phyloP scores from a whole-genome alignment of 2,888 invertebrate species.

The Rhaphigaster nebulosa region DNA sequence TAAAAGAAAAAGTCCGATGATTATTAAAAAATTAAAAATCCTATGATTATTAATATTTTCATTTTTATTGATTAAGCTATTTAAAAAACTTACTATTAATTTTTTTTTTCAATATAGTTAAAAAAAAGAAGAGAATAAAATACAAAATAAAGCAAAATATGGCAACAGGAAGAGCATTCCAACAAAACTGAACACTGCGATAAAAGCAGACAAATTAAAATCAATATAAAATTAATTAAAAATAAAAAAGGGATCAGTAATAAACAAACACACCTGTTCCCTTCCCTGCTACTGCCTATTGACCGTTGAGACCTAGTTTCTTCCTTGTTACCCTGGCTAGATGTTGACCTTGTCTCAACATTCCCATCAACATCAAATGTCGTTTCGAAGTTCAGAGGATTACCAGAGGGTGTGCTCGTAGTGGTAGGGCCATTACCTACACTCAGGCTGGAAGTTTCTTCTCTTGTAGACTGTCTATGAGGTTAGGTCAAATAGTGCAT shows the following conservation, averaged over 20 bases:
- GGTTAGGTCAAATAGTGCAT: constrained; percentile 55
- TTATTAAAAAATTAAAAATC: background rate
- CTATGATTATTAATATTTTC: background rate
- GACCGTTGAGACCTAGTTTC: constrained; percentile 76
- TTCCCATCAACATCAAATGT: constrained; percentile 93
- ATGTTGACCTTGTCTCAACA: constrained; percentile 91
- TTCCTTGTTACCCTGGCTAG: constrained; percentile 80
- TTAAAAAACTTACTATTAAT: background rate
- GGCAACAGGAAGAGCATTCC: background rate
- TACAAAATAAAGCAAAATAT: background rate
- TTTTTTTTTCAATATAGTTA: background rate
- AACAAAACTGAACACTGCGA: constrained; percentile 9
- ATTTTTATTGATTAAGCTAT: background rate
- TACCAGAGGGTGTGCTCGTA: constrained; percentile 70
- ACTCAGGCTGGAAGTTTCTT: constrained; percentile 65
- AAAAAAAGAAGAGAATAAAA: background rate
- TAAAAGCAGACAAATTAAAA: background rate
- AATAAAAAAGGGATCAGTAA: background rate
- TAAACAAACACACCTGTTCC: constrained; percentile 76
- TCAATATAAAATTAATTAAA: constrained; percentile 45
- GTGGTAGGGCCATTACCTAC: constrained; percentile 68
- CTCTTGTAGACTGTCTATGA: constrained; percentile 71
- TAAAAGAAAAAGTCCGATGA: too few relatives aligned
- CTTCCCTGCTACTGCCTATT: constrained; percentile 74
- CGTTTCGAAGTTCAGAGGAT: constrained; percentile 81